These are phyloP conservation scores for Ptiloglossa arizonensis DNA, from an alignment of 1,140 invertebrate species.

Conservation along the genomic window DNA sequence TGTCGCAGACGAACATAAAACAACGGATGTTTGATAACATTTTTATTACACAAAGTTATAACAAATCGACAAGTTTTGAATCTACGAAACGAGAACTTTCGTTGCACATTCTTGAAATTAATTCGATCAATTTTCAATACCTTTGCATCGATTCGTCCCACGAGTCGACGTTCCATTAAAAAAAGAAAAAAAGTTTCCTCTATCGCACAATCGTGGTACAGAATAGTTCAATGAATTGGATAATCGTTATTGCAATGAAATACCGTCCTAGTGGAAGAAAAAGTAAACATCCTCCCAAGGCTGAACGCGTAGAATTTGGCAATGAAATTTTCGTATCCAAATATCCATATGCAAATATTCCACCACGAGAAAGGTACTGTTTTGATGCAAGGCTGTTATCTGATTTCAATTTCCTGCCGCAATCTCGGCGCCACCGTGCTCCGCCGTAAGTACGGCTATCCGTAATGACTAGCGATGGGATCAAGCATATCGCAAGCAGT, in stretches of 20 bases:
- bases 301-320: neutral
- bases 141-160: too few species aligned
- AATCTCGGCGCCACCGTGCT: conserved; percentile 58
- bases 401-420: conserved; percentile 71
- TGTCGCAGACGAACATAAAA: too few species aligned
- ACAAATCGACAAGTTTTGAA: too few species aligned
- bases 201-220: too few species aligned
- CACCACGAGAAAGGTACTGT: neutral
- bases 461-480: conserved; percentile 36
- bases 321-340: conserved; percentile 22
- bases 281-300: neutral
- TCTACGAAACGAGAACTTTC: too few species aligned
- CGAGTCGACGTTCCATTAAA: too few species aligned
- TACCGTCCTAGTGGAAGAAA: neutral
- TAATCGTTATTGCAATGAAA: conserved; percentile 9
- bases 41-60: too few species aligned
- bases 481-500: conserved; percentile 1
- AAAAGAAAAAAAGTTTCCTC: too few species aligned
- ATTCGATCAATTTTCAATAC: too few species aligned
- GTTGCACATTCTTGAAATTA: too few species aligned
- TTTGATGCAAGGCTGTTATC: conserved; percentile 58
- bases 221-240: neutral
- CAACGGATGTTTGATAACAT: too few species aligned
- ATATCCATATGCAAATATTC: conserved; percentile 51
- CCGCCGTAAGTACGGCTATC: conserved; percentile 54